Conservation (phyloP, 2,888 invertebrate genomes). For the Plagodis pulveraria region DNA sequence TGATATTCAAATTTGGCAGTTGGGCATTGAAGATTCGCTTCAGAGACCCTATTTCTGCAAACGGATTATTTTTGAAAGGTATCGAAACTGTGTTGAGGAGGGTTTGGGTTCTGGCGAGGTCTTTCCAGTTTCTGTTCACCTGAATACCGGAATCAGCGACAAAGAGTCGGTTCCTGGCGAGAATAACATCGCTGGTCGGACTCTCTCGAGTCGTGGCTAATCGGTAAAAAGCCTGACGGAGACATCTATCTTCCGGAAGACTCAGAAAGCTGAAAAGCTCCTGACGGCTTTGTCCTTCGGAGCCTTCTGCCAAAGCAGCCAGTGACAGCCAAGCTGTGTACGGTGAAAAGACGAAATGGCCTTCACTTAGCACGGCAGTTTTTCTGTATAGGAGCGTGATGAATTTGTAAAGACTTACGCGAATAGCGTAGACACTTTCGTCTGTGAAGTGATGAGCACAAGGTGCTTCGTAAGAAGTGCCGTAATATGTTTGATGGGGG, state of each 20-base stretch:
- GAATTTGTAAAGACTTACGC: constrained; percentile 4
- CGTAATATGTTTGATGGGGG: constrained; percentile 5
- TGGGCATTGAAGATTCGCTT: constrained; percentile 17
- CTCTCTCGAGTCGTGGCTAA: constrained; percentile 24
- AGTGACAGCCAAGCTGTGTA: constrained; percentile 46
- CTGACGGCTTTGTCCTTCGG: constrained; percentile 26
- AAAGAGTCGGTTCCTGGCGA: constrained; percentile 35
- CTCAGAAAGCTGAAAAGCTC: constrained; percentile 38
- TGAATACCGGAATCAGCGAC: constrained; percentile 37
- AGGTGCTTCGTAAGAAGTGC: constrained; percentile 4
- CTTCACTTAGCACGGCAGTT: constrained; percentile 20
- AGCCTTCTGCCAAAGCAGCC: constrained; percentile 45
- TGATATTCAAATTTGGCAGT: constrained; percentile 27
- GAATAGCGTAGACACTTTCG: constrained; percentile 12
- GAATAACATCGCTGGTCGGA: constrained; percentile 26
- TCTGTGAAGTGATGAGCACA: constrained; percentile 15
- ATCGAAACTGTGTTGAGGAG: constrained; percentile 28
- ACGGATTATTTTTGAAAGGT: constrained; percentile 32
- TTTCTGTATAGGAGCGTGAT: constrained; percentile 4
- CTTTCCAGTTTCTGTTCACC: constrained; percentile 38
- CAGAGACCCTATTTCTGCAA: constrained; percentile 23
- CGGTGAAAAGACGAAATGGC: constrained; percentile 46
- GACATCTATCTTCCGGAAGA: constrained; percentile 39
- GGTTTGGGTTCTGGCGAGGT: constrained; percentile 27
- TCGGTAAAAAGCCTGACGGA: constrained; percentile 37